Evolutionary conservation across 2,888 invertebrate species (phyloP).

Genomic region (Lapara coniferarum): DNA sequence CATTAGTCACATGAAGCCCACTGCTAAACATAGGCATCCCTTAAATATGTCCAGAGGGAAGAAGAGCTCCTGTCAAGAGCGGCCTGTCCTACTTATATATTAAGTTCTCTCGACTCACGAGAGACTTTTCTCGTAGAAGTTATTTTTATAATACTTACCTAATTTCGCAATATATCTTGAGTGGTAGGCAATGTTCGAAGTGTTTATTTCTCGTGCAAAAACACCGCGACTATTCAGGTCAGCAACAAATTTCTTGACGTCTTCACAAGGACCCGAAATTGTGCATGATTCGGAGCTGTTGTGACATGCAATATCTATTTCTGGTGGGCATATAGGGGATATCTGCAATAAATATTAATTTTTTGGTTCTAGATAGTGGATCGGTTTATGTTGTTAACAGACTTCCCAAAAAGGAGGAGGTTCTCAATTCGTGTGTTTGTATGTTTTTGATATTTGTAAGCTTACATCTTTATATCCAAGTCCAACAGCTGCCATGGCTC

Average conservation of each 20-base stretch:
- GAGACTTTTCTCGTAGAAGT: background rate
- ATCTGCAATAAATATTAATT: background rate
- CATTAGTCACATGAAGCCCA: too few species aligned
- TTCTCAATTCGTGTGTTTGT: background rate
- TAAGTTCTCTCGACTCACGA: too few species aligned
- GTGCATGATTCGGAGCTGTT: constrained; percentile 90
- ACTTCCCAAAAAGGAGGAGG: background rate
- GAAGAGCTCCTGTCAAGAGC: too few species aligned
- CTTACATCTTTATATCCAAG: constrained; percentile 28
- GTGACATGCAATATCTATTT: constrained; percentile 89
- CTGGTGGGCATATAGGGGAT: constrained; percentile 70
- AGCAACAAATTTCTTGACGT: constrained; percentile 80
- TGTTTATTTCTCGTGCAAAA: constrained; percentile 63
- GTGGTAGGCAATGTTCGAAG: constrained; percentile 93
- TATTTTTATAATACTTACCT: constrained; percentile 46
- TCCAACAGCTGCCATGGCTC: constrained; percentile 28
- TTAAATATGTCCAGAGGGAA: too few species aligned
- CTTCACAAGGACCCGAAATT: constrained; percentile 87
- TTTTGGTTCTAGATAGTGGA: too few species aligned
- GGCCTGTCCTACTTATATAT: too few species aligned
- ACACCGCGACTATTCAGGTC: constrained; percentile 52
- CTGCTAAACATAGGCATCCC: too few species aligned
- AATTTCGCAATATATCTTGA: constrained; percentile 88
- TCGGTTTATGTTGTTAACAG: background rate
- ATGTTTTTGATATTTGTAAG: background rate